phyloP scores from a whole-genome alignment of 2,797 vertebrate genomes.

The Glyptemys insculpta region DNA sequence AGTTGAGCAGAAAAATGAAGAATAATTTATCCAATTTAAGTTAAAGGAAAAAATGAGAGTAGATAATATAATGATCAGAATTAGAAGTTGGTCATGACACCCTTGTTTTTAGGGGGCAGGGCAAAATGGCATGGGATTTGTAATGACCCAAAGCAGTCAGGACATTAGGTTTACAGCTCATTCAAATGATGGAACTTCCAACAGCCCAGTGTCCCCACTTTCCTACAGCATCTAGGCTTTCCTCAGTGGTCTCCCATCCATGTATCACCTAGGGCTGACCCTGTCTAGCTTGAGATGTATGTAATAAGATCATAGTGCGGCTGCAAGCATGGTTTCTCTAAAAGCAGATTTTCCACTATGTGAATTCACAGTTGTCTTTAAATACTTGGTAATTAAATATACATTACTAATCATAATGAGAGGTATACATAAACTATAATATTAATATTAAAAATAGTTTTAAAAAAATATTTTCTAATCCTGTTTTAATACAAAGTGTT shows the following conservation, averaged over 20 bases:
- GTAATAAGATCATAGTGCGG: neutral
- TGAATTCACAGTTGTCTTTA: neutral
- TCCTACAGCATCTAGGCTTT: neutral
- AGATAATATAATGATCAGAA: neutral
- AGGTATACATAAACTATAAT: neutral
- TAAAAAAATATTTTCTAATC: neutral
- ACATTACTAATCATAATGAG: neutral
- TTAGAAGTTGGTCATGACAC: neutral
- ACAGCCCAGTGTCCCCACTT: neutral
- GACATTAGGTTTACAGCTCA: constrained; percentile 19
- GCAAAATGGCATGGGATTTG: neutral
- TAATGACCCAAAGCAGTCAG: constrained; percentile 1
- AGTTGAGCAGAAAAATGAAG: neutral
- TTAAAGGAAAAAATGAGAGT: neutral
- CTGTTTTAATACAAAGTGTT: neutral
- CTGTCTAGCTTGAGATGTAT: constrained; percentile 13
- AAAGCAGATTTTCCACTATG: neutral
- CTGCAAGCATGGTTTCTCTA: neutral
- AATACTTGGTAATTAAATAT: neutral
- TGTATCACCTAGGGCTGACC: constrained; percentile 37
- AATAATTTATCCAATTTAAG: neutral
- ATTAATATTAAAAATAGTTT: neutral
- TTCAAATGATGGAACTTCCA: constrained; percentile 13
- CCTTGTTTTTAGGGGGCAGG: neutral
- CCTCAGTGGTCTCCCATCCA: neutral